Percentiles rank a stretch among this genome's conserved stretches.
phyloP scores from a whole-genome alignment of 2,113 vertebrate genomes.

The Phaethornis superciliosus region DNA sequence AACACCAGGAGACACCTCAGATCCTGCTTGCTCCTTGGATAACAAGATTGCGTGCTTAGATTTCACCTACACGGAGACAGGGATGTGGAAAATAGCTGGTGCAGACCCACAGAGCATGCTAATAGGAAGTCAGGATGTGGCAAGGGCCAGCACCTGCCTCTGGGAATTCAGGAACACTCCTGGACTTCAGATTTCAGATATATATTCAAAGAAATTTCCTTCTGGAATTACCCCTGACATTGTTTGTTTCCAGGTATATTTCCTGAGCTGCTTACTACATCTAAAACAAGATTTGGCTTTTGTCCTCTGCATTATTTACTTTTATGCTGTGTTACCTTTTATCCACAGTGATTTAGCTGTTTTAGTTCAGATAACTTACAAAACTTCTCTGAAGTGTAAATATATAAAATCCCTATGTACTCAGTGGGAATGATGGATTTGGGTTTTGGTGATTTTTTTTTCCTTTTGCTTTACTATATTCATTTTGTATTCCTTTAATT shows the following conservation, averaged over 20 bases:
- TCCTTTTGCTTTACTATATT: background rate
- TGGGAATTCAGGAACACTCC: background rate
- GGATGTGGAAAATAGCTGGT: background rate
- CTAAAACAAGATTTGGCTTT: background rate
- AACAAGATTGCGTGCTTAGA: background rate
- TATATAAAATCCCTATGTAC: background rate
- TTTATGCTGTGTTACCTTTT: background rate
- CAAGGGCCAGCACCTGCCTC: background rate
- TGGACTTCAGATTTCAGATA: background rate
- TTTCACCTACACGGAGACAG: constrained; percentile 27
- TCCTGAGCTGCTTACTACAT: background rate
- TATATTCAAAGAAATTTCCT: background rate
- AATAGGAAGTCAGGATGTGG: background rate
- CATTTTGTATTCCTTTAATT: background rate
- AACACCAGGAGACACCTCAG: constrained; percentile 41
- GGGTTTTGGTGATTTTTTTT: too few species aligned
- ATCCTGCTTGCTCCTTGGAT: constrained; percentile 29
- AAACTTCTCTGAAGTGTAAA: background rate
- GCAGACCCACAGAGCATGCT: background rate
- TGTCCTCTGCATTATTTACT: background rate
- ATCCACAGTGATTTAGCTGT: background rate
- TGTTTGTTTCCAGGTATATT: background rate
- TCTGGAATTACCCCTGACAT: background rate
- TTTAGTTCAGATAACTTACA: background rate
- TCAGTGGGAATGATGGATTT: background rate